These are phyloP conservation scores for Allobates femoralis DNA, from an alignment of 2,797 vertebrate species.

Conservation along the genomic window DNA sequence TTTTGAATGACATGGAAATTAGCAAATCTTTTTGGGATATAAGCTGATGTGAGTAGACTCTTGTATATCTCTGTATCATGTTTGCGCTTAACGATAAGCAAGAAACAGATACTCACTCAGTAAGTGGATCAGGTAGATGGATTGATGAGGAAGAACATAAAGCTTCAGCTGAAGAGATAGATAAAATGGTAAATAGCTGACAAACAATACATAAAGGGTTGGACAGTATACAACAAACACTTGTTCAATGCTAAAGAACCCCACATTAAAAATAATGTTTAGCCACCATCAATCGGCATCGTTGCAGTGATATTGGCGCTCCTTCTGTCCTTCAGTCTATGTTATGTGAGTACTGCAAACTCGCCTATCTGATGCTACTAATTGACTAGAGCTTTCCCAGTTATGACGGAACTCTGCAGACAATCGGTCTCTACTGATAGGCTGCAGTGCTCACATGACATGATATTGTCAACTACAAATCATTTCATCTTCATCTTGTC, in stretches of 20 bases:
- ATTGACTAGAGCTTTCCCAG: too few species aligned
- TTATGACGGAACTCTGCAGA: too few species aligned
- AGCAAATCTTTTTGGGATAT: background rate
- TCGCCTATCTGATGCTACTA: too few species aligned
- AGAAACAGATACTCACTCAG: background rate
- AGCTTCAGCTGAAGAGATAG: slow-evolving; percentile 5
- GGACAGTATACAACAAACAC: background rate
- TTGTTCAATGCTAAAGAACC: background rate
- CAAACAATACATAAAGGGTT: background rate
- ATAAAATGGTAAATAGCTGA: background rate
- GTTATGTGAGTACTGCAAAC: too few species aligned
- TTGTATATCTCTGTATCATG: background rate
- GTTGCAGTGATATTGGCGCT: too few species aligned
- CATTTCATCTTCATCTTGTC: too few species aligned
- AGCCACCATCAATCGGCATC: too few species aligned
- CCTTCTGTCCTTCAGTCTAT: too few species aligned
- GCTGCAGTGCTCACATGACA: too few species aligned
- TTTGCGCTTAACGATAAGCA: background rate
- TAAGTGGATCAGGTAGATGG: background rate
- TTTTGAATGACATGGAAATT: background rate
- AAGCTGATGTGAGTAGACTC: background rate
- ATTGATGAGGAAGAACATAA: slow-evolving; percentile 14
- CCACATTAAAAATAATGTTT: too few species aligned
- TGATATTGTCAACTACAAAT: too few species aligned
- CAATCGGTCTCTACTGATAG: too few species aligned